phyloP scores from a whole-genome alignment of 2,888 invertebrate species.

The Stomorhina lunata region DNA sequence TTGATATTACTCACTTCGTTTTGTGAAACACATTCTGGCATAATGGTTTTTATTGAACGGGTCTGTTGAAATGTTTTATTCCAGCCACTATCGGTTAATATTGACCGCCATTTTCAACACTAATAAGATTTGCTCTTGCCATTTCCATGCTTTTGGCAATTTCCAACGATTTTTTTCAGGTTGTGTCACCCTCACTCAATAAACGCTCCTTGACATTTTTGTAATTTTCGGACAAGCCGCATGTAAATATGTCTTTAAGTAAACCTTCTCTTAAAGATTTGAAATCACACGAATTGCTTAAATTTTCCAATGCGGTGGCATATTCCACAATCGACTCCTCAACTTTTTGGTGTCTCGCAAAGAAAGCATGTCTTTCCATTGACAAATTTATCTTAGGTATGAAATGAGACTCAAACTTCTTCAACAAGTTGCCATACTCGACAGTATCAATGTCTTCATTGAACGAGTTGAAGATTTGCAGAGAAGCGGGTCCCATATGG shows the following conservation, averaged over 20 bases:
- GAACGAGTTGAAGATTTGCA: too few relatives aligned
- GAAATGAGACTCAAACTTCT: too few relatives aligned
- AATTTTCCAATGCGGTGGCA: background rate
- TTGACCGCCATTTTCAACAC: slow-evolving; percentile 2
- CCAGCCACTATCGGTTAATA: slow-evolving; percentile 6
- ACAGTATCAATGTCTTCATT: too few relatives aligned
- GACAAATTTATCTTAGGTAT: too few relatives aligned
- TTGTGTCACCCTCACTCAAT: slow-evolving; percentile 38
- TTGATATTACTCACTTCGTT: background rate
- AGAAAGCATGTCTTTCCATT: slow-evolving; percentile 14
- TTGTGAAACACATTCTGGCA: slow-evolving; percentile 34
- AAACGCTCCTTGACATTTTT: slow-evolving; percentile 31
- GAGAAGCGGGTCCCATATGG: too few relatives aligned
- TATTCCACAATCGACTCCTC: slow-evolving; percentile 1
- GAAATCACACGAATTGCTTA: background rate
- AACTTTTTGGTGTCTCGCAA: background rate
- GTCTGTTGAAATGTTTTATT: background rate
- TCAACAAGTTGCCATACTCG: too few relatives aligned
- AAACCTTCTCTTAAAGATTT: slow-evolving; percentile 1
- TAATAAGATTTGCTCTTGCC: background rate
- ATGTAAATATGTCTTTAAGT: slow-evolving; percentile 28
- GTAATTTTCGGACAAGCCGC: slow-evolving; percentile 10
- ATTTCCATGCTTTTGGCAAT: too few relatives aligned
- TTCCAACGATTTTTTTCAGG: slow-evolving; percentile 11
- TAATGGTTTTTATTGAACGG: slow-evolving; percentile 12